These are phyloP conservation scores for Heliocidaris tuberculata DNA, from an alignment of 35 echinoderm and acorn worm species.

Conservation along the genomic window DNA sequence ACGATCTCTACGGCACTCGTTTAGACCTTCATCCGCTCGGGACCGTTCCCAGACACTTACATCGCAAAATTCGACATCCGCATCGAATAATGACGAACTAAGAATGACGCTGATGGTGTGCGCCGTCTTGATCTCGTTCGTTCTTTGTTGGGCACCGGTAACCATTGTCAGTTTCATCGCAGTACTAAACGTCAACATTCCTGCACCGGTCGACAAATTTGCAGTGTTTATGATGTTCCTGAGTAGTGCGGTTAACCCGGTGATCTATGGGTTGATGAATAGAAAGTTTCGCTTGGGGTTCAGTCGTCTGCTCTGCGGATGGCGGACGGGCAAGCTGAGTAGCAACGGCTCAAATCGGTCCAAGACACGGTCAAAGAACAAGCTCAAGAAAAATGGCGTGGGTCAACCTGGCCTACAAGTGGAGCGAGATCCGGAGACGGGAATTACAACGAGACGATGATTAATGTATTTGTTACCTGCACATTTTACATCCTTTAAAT, in stretches of 20 bases:
- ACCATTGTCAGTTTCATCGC: constrained; percentile 84
- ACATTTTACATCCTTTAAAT: background rate
- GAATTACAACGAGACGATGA: background rate
- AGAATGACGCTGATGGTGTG: constrained; percentile 76
- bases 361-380: background rate
- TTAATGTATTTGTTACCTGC: background rate
- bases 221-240: constrained; percentile 93
- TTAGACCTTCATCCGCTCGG: constrained; percentile 13
- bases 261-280: constrained; percentile 89
- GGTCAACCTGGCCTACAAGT: background rate
- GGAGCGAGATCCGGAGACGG: background rate
- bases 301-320: constrained; percentile 53
- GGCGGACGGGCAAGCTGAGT: constrained; percentile 5
- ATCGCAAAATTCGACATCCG: background rate
- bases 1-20: constrained; percentile 22
- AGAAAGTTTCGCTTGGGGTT: constrained; percentile 77
- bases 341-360: constrained; percentile 39
- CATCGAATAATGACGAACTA: constrained; percentile 64
- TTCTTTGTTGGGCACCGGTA: constrained; percentile 90
- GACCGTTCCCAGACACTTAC: constrained; percentile 19
- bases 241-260: constrained; percentile 77
- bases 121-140: constrained; percentile 74
- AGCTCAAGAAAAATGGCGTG: constrained; percentile 14
- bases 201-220: constrained; percentile 62
- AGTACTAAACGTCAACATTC: constrained; percentile 39